Percentiles rank a stretch among this genome's conserved stretches.
Evolutionary conservation across 2,888 invertebrate species (phyloP).

Genomic region (Mesorhabditis belari): DNA sequence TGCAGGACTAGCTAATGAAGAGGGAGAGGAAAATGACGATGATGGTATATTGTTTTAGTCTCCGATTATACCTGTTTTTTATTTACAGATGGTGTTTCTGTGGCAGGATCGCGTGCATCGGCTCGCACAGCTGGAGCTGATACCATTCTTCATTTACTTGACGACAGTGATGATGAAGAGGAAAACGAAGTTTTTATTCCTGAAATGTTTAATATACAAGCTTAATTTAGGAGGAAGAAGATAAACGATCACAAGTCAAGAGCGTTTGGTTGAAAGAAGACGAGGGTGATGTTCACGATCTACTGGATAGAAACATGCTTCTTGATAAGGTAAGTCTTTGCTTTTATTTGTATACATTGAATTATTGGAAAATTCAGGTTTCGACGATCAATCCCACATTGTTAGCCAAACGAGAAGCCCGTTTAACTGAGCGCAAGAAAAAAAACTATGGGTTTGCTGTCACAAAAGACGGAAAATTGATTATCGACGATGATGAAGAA

Average conservation of each 20-base stretch:
- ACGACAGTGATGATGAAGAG: conserved; percentile 38
- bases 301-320: conserved; percentile 35
- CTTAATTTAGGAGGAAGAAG: conserved; percentile 12
- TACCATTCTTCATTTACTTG: conserved; percentile 43
- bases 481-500: conserved; percentile 28
- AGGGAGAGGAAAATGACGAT: conserved; percentile 20
- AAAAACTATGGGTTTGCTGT: conserved; percentile 33
- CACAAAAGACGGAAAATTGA: conserved; percentile 34
- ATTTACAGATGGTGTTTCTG: no score
- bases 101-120: conserved; percentile 23
- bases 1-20: no score
- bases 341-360: no score
- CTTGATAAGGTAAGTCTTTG: conserved; percentile 30
- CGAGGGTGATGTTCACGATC: conserved; percentile 34
- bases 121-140: conserved; percentile 43
- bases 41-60: conserved; percentile 7
- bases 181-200: no score
- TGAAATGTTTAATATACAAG: conserved; percentile 5
- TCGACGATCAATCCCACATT: conserved; percentile 33
- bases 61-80: no score
- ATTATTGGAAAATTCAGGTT: no score
- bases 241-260: conserved; percentile 4
- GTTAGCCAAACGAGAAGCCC: conserved; percentile 16
- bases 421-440: conserved; percentile 19
- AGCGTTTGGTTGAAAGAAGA: conserved; percentile 42